Conservation (phyloP, 2,113 vertebrate species). For the Cochlearius cochlearius region DNA sequence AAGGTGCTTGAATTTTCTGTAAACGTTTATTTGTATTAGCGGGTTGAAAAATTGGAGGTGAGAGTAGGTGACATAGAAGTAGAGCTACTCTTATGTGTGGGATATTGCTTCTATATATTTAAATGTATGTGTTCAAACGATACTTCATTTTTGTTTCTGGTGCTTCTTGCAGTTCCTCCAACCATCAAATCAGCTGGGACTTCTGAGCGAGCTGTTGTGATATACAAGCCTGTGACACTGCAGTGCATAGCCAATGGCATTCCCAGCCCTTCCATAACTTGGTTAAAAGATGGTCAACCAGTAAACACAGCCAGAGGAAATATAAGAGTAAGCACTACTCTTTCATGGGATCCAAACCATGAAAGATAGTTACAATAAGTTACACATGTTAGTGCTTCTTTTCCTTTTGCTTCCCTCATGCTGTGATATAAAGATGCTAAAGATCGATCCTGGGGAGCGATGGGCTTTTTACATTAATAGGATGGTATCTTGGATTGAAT, state of each 20-base stretch:
- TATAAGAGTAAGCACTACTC: slow-evolving; percentile 76
- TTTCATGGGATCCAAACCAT: not conserved
- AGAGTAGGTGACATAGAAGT: not conserved
- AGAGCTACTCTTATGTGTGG: not conserved
- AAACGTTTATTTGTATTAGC: not conserved
- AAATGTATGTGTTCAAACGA: not conserved
- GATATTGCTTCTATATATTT: not conserved
- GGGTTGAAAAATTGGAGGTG: not conserved
- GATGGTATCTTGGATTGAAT: not conserved
- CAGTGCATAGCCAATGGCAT: slow-evolving; percentile 89
- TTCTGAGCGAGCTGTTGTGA: slow-evolving; percentile 83
- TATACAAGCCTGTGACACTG: slow-evolving; percentile 78
- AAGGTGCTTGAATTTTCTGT: not conserved
- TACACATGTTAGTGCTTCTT: not conserved
- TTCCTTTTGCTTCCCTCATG: not conserved
- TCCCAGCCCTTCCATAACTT: slow-evolving; percentile 89
- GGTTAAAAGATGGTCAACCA: slow-evolving; percentile 91
- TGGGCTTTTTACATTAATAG: not conserved
- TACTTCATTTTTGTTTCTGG: not conserved
- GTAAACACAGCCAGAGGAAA: slow-evolving; percentile 84
- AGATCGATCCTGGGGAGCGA: not conserved
- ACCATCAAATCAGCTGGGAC: slow-evolving; percentile 82
- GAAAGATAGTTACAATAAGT: not conserved
- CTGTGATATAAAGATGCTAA: not conserved
- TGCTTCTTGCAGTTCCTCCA: slow-evolving; percentile 83